These are phyloP conservation scores for Carpatolechia fugitivella DNA, from an alignment of 2,888 invertebrate genomes.

Conservation along the genomic window DNA sequence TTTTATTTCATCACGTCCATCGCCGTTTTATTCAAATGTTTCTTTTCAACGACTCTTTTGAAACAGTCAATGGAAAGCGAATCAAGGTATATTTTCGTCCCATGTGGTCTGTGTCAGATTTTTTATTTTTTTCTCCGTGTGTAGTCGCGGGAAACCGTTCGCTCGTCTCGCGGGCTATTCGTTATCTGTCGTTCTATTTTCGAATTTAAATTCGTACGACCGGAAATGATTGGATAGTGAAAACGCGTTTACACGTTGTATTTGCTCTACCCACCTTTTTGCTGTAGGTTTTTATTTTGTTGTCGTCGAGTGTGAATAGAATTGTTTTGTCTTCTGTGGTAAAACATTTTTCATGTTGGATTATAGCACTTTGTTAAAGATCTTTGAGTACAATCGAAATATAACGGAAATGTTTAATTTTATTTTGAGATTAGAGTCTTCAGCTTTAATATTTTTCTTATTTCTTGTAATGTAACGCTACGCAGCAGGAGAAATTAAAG, in stretches of 20 bases:
- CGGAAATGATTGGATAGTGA: slow-evolving; percentile 54
- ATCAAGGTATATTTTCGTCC: neutral
- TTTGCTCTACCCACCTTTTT: neutral
- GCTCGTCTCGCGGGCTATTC: slow-evolving; percentile 25
- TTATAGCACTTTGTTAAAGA: too few relatives aligned
- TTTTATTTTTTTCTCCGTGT: slow-evolving; percentile 28
- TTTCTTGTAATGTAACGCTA: too few relatives aligned
- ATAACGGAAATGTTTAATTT: too few relatives aligned
- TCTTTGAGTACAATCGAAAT: too few relatives aligned
- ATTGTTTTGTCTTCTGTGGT: neutral
- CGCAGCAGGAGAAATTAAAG: too few relatives aligned
- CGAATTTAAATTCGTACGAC: slow-evolving; percentile 32
- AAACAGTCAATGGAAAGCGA: neutral
- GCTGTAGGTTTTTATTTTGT: neutral
- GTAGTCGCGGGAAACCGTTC: slow-evolving; percentile 32
- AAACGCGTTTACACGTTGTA: slow-evolving; percentile 12
- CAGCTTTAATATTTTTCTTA: too few relatives aligned
- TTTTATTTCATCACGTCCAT: slow-evolving; percentile 11
- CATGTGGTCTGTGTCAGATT: slow-evolving; percentile 3
- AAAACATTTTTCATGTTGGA: too few relatives aligned
- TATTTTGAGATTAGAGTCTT: too few relatives aligned
- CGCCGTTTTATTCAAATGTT: neutral
- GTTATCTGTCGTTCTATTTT: slow-evolving; percentile 44
- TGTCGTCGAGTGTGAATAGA: neutral
- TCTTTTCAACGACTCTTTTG: too few relatives aligned